Evolutionary conservation across 2,888 invertebrate species (phyloP), one percentile per base, ranked within the genome.

Genomic region (Drosophila mimetica): DNA sequence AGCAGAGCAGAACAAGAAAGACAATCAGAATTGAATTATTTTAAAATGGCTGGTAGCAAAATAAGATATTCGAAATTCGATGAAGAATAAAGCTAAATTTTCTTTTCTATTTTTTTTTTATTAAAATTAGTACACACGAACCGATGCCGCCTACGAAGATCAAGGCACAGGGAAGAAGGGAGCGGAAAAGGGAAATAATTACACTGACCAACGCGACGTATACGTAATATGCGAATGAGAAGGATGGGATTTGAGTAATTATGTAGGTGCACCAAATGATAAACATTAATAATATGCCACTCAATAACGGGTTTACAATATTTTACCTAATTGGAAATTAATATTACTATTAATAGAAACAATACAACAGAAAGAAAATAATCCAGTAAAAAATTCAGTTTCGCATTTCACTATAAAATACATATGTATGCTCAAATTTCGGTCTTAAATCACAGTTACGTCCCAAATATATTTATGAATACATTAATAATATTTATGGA

Each of bases 41-140:
- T 52, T 46, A 67, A 42, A 36, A 44, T 28, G 44, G 41, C 2
- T 41, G 18, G 5, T 7, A 34, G 20, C n/a, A 16, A 9, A 53
- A 20, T 18, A 28, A 55, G 18, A 11, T 28, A n/a, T 39, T 6
- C 22, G 52, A 36, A 53, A 53, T 30, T 61, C 37, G 32, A 52
- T 25, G 18, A 60, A 64, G 28, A 69, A 14, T 22, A 48, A 39
- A 65, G 37, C 47, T 37, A 18, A 36, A 39, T 39, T 50, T 36
- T 36, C 42, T 32, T 63, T 25, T 20, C 28, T 42, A n/a, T 13
- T 66, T 46, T 65, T 65, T 57, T 69, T 57, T 66, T 69, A 66
- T 69, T 50, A 57, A 66, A 66, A 69, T 69, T 55, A 54, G 54
- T 42, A 54, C 47, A 28, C 37, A 57, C 36, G 50, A 51, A 51